phyloP scores from a whole-genome alignment of 2,888 invertebrate genomes.

The Cosmia pyralina region DNA sequence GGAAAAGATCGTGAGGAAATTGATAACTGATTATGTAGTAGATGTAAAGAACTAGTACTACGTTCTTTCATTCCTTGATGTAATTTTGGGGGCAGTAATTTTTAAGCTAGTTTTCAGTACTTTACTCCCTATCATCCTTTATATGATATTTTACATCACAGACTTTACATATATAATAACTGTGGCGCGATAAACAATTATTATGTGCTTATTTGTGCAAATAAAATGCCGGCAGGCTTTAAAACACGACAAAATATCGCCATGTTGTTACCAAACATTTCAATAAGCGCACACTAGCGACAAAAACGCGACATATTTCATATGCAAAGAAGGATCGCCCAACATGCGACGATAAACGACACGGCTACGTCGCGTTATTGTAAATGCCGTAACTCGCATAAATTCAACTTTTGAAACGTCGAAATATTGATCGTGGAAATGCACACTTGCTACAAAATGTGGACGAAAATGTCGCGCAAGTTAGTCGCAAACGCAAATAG shows the following conservation, averaged over 20 bases:
- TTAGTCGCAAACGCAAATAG: background rate
- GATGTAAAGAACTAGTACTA: too few relatives aligned
- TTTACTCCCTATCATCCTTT: background rate
- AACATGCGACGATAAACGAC: conserved; percentile 67
- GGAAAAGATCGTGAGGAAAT: too few relatives aligned
- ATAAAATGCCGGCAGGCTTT: background rate
- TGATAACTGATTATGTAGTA: too few relatives aligned
- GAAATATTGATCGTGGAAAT: conserved; percentile 52
- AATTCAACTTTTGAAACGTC: conserved; percentile 65
- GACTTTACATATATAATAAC: background rate
- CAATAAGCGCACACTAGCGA: conserved; percentile 53
- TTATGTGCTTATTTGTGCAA: background rate
- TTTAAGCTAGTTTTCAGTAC: background rate
- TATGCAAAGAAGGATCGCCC: conserved; percentile 61
- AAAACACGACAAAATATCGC: background rate
- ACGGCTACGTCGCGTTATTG: conserved; percentile 58
- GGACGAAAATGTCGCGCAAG: background rate
- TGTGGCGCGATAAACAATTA: background rate
- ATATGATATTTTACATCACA: background rate
- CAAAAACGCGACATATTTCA: conserved; percentile 61
- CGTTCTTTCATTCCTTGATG: background rate
- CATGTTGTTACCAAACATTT: conserved; percentile 33
- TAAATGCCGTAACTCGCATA: conserved; percentile 65
- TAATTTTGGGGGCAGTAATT: background rate
- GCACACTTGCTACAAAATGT: conserved; percentile 48